phyloP scores from a whole-genome alignment of 2,888 invertebrate genomes.

The Neelides folsomi region DNA sequence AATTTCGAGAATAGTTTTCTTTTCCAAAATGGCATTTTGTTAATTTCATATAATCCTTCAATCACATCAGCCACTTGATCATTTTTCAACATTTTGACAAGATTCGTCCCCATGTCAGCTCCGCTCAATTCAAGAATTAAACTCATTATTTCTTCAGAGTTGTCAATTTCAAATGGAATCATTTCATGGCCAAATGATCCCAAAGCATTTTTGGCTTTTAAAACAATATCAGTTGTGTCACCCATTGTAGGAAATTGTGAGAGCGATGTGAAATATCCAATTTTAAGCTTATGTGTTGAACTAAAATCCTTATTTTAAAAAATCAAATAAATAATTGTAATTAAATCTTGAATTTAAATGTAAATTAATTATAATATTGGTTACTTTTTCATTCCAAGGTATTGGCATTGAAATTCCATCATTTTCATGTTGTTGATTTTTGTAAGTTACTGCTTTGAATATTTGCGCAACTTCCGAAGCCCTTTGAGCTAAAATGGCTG shows the following conservation, averaged over 20 bases:
- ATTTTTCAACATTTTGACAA: constrained; percentile 4
- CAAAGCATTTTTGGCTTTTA: constrained; percentile 29
- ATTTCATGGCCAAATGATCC: constrained; percentile 32
- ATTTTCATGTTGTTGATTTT: neutral
- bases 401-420: constrained; percentile 2
- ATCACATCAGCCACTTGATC: neutral
- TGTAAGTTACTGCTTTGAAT: neutral
- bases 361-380: neutral
- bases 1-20: neutral
- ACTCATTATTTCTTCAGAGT: constrained; percentile 11
- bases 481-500: neutral
- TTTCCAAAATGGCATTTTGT: neutral
- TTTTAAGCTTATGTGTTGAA: constrained; percentile 20
- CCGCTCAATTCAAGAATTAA: constrained; percentile 12
- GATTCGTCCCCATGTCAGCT: constrained; percentile 15
- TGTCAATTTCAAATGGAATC: constrained; percentile 20
- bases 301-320: too few species aligned
- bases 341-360: too few species aligned
- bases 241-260: constrained; percentile 37
- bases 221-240: constrained; percentile 34
- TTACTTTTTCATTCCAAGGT: constrained; percentile 2
- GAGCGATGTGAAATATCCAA: constrained; percentile 37
- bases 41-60: neutral
- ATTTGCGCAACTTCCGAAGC: neutral
- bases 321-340: too few species aligned